Evolutionary conservation across 2,797 vertebrate species (phyloP).

Genomic region (Melanotaenia nigrans): DNA sequence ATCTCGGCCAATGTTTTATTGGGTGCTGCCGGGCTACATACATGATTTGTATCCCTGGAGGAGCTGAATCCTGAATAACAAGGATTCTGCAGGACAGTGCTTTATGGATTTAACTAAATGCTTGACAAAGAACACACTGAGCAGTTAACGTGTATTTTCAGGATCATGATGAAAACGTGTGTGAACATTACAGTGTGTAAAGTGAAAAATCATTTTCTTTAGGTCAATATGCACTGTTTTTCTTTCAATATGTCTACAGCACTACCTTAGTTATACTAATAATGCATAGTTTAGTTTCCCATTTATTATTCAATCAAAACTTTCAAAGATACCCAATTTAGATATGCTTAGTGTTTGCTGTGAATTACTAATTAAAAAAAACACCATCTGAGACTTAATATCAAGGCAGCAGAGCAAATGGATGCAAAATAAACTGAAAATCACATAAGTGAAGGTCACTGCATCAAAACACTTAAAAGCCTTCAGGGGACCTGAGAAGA

Average conservation of each 20-base stretch:
- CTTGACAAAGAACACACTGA: constrained; percentile 45
- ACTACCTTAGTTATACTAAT: not conserved
- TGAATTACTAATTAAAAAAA: constrained; percentile 5
- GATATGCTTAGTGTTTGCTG: not conserved
- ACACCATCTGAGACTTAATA: not conserved
- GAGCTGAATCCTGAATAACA: constrained; percentile 28
- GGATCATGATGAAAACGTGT: constrained; percentile 45
- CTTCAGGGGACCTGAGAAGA: not conserved
- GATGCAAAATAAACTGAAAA: not conserved
- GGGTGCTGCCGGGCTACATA: constrained; percentile 14
- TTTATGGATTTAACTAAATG: constrained; percentile 53
- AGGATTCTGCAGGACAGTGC: constrained; percentile 21
- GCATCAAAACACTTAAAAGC: constrained; percentile 9
- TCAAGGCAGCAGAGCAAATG: not conserved
- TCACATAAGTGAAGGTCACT: not conserved
- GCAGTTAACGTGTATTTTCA: constrained; percentile 44
- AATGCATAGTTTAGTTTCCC: not conserved
- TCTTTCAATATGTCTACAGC: not conserved
- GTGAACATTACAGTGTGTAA: not conserved
- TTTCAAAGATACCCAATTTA: constrained; percentile 15
- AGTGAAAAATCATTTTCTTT: not conserved
- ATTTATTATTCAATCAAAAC: constrained; percentile 1
- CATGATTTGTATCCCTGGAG: constrained; percentile 50
- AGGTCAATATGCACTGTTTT: not conserved
- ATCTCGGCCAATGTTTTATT: constrained; percentile 65